Percentiles rank a stretch among this genome's conserved stretches.
These are phyloP conservation scores for Plectus sambesii DNA, from an alignment of 1,140 invertebrate species.

Conservation along the genomic window DNA sequence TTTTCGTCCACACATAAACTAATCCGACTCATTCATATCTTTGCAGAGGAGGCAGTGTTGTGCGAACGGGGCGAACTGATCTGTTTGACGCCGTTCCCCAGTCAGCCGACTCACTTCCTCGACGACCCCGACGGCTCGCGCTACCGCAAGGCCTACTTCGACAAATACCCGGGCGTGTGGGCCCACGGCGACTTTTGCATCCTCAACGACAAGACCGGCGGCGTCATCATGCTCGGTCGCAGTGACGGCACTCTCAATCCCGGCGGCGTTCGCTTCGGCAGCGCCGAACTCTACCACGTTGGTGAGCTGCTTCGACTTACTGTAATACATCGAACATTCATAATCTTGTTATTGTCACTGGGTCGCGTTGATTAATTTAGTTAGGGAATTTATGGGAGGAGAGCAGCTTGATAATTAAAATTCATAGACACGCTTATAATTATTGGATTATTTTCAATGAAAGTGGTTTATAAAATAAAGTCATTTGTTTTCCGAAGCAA, in stretches of 20 bases:
- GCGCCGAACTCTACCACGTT: constrained; percentile 56
- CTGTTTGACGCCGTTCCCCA: constrained; percentile 54
- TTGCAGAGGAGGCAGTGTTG: constrained; percentile 48
- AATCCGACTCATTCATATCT: too few species aligned
- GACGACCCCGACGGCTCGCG: constrained; percentile 52
- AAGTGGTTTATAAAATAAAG: too few species aligned
- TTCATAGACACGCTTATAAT: too few species aligned
- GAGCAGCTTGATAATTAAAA: too few species aligned
- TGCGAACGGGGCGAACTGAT: constrained; percentile 54
- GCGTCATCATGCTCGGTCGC: constrained; percentile 53
- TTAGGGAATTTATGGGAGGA: too few species aligned
- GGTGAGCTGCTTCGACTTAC: too few species aligned
- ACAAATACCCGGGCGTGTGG: constrained; percentile 51
- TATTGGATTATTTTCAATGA: too few species aligned
- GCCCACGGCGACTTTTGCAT: constrained; percentile 55
- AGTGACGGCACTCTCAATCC: constrained; percentile 58
- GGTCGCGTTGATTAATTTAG: too few species aligned
- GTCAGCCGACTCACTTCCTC: constrained; percentile 55
- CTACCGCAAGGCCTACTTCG: constrained; percentile 56
- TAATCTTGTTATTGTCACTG: too few species aligned
- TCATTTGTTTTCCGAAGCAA: too few species aligned
- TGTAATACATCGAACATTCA: too few species aligned
- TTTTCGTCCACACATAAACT: too few species aligned
- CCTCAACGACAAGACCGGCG: constrained; percentile 51
- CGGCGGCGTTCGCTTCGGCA: constrained; percentile 56